Base-by-base conservation (phyloP, 2,113 vertebrate genomes). In the Hystrix cristata region DNA sequence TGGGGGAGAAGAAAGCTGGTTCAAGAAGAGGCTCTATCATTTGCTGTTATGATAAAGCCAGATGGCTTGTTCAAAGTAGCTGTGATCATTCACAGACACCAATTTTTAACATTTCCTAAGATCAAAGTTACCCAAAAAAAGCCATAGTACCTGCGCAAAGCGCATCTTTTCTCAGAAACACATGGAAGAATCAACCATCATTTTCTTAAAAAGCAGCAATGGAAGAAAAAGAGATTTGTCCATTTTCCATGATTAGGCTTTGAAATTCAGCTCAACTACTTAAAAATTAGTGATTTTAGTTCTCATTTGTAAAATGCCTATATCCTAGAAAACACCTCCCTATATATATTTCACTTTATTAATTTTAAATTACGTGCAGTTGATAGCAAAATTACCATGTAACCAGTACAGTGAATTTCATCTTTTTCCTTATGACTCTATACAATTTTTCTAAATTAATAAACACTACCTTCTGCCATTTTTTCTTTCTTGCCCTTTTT, bases 351-450 rank as follows among this genome's bases (percentile, higher is more conserved):
- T 65, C 27, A 57, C 79, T 65, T 78, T 59, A 84, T 69, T 86
- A 80, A 84, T 60, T 95, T 95, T 78, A 90, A 93, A 87, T 78
- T 90, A 92, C 4, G 18, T 89, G n/a, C 29, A 71, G 16, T 53
- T 86, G 55, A 88, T 91, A 93, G 78, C 62, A 65, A 87, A 60
- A 62, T 71, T 69, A 80, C 55, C 46, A 38, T 69, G 18, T n/a
- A 81, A 38, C 23, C 9, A 21, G 29, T 65, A 93, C 38, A 55
- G 7, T 69, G 34, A 65, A 65, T 72, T 67, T 57, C 25, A 80
- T 94, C 55, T 93, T 95, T 86, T 81, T 19, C 62, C 60, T 95
- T 51, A 27, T 21, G 38, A 72, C 27, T 67, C 31, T 57, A 48
- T 29, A 43, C n/a, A 78, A 88, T 57, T 89, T 89, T 46, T 55